Base-by-base conservation (phyloP, 1,140 invertebrate genomes). In the Drosophila nannoptera region DNA sequence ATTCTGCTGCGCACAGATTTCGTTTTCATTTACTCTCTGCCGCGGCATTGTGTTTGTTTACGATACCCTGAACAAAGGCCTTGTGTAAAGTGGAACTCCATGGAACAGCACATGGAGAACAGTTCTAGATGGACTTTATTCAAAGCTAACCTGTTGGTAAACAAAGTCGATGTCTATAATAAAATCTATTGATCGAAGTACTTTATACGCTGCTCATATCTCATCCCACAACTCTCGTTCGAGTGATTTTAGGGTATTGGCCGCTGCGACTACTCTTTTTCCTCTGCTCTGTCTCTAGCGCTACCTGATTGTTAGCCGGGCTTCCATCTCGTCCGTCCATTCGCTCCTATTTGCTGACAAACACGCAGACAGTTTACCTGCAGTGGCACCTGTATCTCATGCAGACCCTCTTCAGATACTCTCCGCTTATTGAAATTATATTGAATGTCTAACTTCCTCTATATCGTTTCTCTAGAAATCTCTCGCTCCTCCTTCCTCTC, bases 21-120 rank as follows among this genome's bases (percentile, higher is more conserved):
- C 54, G 54, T 56, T 38, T 69, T 69, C 38, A 56, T 56, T 56
- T 38, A 60, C 53, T 74, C 35, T 61, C 50, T 67, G 16, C 52
- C 31, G 43, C 11, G 54, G 60, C 54, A 16, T 46, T 36, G 48
- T 67, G 43, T 46, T 70, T 53, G 16, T 62, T 61, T 56, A 31
- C 49, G 0, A 14, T 67, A 29, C 22, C 7, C 33, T 56, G 29
- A 7, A 7, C 7, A 14, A 2, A 12, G 11, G 29, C 9, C 29
- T 43, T 22, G 22, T 22, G 22, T 22, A 3, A 22, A 22, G n/a
- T 22, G 22, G 22, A n/a, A n/a, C n/a, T n/a, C n/a, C n/a, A n/a
- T n/a, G n/a, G 22, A 22, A 22, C 22, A 22, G 22, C 22, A 22
- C 1, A 22, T 1, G 3, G 22, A 22, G 22, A 22, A 22, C 22